Conservation (phyloP, 2,888 invertebrate species). For the Ametastegia equiseti region DNA sequence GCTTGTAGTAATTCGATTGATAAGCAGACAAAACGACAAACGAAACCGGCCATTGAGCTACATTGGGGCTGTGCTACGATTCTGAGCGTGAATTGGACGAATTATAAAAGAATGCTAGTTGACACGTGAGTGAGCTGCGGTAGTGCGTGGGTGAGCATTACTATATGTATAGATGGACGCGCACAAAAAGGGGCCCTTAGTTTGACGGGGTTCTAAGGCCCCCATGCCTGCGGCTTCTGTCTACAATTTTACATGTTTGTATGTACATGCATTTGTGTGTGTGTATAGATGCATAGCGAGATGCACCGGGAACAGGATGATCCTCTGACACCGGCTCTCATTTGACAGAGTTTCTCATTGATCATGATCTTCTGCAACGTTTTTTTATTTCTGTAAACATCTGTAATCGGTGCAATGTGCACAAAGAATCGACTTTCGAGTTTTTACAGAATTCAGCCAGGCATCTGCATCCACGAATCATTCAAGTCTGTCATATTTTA, state of each 20-base stretch:
- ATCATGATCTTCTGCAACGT: background rate
- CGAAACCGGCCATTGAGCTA: conserved; percentile 9
- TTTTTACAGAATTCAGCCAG: too few species aligned
- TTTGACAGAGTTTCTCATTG: conserved; percentile 19
- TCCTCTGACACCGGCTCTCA: background rate
- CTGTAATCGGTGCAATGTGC: background rate
- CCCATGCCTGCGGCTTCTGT: background rate
- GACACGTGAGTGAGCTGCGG: conserved; percentile 35
- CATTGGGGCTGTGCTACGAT: background rate
- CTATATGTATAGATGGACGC: background rate
- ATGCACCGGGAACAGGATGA: conserved; percentile 27
- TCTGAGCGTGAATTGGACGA: conserved; percentile 72
- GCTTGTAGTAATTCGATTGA: conserved; percentile 18
- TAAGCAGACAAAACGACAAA: conserved; percentile 22
- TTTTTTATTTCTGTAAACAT: background rate
- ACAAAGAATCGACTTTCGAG: background rate
- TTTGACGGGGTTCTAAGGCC: background rate
- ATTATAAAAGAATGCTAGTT: conserved; percentile 73
- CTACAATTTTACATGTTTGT: too few species aligned
- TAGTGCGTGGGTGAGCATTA: conserved; percentile 17
- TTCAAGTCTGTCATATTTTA: too few species aligned
- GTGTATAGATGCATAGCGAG: background rate
- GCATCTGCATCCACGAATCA: too few species aligned
- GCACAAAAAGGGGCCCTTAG: background rate
- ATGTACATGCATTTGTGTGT: background rate